phyloP scores from a whole-genome alignment of 2,888 invertebrate species.

The Erebia aethiops region DNA sequence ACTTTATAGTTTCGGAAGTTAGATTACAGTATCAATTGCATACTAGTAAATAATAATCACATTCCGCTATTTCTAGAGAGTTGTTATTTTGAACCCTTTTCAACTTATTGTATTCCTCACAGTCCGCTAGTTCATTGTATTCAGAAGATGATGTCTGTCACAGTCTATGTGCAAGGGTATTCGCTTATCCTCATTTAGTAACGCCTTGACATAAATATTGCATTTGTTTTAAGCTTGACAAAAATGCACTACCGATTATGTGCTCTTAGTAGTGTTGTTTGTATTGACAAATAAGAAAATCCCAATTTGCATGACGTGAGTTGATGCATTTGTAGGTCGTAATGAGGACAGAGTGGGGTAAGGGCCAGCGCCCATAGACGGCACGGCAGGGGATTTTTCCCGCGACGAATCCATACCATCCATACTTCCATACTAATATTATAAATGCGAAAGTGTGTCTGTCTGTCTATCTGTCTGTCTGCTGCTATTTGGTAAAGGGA shows the following conservation, averaged over 20 bases:
- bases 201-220: slow-evolving; percentile 42
- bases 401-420: too few relatives aligned
- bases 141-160: slow-evolving; percentile 31
- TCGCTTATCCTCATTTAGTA: slow-evolving; percentile 40
- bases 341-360: too few relatives aligned
- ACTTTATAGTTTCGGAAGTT: slow-evolving; percentile 7
- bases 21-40: too few relatives aligned
- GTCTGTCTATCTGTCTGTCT: too few relatives aligned
- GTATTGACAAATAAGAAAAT: neutral
- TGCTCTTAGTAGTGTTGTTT: neutral
- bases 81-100: slow-evolving; percentile 17
- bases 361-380: too few relatives aligned
- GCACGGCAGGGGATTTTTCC: too few relatives aligned
- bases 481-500: too few relatives aligned
- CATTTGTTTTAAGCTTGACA: slow-evolving; percentile 33
- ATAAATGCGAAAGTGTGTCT: too few relatives aligned
- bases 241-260: slow-evolving; percentile 25
- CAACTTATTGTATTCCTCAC: slow-evolving; percentile 7
- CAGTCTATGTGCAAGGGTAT: slow-evolving; percentile 40
- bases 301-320: neutral
- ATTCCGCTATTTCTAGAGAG: neutral
- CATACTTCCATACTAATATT: too few relatives aligned
- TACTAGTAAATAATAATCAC: too few relatives aligned
- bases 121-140: slow-evolving; percentile 27
- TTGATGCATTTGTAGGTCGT: too few relatives aligned